Evolutionary conservation across 2,888 invertebrate species (phyloP).

Genomic region (Eledona agricola): DNA sequence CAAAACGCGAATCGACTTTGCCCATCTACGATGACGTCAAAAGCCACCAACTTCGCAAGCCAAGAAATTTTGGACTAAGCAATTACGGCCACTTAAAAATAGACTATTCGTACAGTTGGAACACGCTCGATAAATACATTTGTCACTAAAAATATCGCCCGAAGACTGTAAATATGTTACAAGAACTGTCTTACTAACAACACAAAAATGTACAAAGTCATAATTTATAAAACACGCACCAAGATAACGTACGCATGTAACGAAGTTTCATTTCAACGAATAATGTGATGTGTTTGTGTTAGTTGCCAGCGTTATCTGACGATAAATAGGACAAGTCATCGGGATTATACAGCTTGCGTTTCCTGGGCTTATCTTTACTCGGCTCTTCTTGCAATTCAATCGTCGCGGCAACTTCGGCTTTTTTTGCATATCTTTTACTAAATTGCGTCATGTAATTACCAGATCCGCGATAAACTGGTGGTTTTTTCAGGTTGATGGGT

Average conservation of each 20-base stretch:
- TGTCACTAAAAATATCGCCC: slow-evolving; percentile 17
- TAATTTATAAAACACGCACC: too few relatives aligned
- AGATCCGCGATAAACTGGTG: slow-evolving; percentile 2
- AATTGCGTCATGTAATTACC: too few relatives aligned
- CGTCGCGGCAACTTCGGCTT: too few relatives aligned
- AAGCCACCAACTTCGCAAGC: slow-evolving; percentile 62
- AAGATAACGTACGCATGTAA: too few relatives aligned
- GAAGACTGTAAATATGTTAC: slow-evolving; percentile 14
- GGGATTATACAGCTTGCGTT: slow-evolving; percentile 18
- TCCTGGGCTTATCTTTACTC: too few relatives aligned
- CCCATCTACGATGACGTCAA: slow-evolving; percentile 62
- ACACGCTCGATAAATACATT: slow-evolving; percentile 79
- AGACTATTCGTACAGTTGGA: slow-evolving; percentile 85
- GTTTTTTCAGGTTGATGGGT: slow-evolving; percentile 2
- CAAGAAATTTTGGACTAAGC: slow-evolving; percentile 76
- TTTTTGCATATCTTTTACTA: too few relatives aligned
- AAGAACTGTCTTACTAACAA: slow-evolving; percentile 3
- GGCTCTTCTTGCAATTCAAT: too few relatives aligned
- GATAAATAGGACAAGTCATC: slow-evolving; percentile 14
- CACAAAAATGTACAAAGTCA: slow-evolving; percentile 2
- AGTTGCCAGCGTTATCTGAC: too few relatives aligned
- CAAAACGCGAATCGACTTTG: slow-evolving; percentile 46
- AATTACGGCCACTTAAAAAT: slow-evolving; percentile 82
- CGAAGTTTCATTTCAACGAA: too few relatives aligned
- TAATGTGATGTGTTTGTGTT: too few relatives aligned